A percentile compares a stretch with the other conserved stretches of the same genome.
Conservation (phyloP, 2,113 vertebrate genomes). For the Glareola pratincola region DNA sequence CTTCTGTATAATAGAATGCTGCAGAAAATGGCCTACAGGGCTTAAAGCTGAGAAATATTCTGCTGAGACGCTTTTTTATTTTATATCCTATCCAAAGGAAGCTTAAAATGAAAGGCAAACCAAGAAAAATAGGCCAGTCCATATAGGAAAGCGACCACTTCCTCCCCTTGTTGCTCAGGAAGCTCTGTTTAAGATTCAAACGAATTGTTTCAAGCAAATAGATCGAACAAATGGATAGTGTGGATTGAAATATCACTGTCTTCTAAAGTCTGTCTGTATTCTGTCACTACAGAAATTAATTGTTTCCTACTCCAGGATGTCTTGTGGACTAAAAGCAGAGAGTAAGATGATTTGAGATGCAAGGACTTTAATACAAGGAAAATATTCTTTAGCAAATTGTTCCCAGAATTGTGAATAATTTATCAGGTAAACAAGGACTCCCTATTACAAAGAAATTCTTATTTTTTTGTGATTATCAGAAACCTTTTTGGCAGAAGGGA, state of each 20-base stretch:
- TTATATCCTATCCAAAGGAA: background rate
- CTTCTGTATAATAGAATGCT: background rate
- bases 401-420: background rate
- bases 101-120: background rate
- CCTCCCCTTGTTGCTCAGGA: background rate
- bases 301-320: background rate
- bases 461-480: background rate
- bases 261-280: background rate
- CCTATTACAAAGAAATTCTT: background rate
- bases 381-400: background rate
- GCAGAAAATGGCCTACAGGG: background rate
- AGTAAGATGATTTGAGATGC: background rate
- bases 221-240: background rate
- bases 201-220: background rate
- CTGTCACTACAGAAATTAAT: background rate
- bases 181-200: background rate
- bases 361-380: background rate
- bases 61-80: background rate
- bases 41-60: background rate
- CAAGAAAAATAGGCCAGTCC: background rate
- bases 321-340: background rate
- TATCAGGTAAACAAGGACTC: background rate
- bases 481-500: background rate
- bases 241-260: background rate
- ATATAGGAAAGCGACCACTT: background rate